These are phyloP conservation scores for Gallinago undulata DNA, from an alignment of 2,113 vertebrate genomes.

Conservation along the genomic window DNA sequence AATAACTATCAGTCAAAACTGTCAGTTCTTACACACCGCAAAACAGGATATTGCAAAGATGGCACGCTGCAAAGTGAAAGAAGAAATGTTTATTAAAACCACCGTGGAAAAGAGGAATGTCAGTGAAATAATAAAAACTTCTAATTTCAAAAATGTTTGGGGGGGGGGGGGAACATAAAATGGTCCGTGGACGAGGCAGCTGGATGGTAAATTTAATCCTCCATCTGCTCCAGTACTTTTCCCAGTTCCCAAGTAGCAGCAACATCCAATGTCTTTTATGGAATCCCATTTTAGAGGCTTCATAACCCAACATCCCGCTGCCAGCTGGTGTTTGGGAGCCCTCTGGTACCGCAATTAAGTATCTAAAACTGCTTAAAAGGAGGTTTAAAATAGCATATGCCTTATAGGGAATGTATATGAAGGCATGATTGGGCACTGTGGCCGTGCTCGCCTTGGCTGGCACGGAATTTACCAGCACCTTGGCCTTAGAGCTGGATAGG, in stretches of 20 bases:
- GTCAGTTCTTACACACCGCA: not conserved
- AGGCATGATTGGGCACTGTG: not conserved
- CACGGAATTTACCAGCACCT: not conserved
- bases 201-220: constrained; percentile 4
- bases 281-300: not conserved
- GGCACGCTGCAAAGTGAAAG: not conserved
- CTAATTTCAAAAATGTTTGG: not conserved
- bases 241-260: not conserved
- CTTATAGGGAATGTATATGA: not conserved
- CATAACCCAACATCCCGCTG: not conserved
- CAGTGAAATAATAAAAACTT: not conserved
- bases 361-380: not conserved
- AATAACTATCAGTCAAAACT: not conserved
- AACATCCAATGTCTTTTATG: not conserved
- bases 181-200: not conserved
- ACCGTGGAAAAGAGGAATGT: not conserved
- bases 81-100: not conserved
- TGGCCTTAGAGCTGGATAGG: not conserved
- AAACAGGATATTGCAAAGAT: not conserved
- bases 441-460: not conserved
- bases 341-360: not conserved
- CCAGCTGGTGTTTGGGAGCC: not conserved
- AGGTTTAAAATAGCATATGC: not conserved
- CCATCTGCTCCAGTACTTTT: not conserved
- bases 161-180: not conserved